Base-by-base conservation (phyloP, 2,797 vertebrate species). In the Cyclura pinguis region DNA sequence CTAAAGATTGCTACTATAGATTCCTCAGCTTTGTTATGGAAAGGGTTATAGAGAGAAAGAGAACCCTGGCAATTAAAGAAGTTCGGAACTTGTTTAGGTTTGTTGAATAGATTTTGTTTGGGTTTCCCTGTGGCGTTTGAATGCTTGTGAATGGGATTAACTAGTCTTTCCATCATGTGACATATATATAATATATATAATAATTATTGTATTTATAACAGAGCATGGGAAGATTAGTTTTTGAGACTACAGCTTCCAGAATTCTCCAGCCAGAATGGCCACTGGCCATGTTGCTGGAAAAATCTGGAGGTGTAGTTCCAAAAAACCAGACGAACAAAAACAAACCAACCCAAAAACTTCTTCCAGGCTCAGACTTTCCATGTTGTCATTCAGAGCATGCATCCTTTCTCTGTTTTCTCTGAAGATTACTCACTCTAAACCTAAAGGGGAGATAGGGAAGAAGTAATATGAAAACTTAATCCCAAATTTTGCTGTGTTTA, bases 181-280 rank as follows among this genome's bases (percentile, higher is more conserved):
- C 1, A 13, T 83, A 6, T n/a, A 35, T 52, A 80, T n/a, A 76
- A 32, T 80, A 47, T 91, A 90, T 64, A 84, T 57, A 87, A 24
- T 81, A 1, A 35, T 8, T 59, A 12, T n/a, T 35, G 62, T 59
- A 32, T 5, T 59, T 82, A 90, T 88, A 81, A 57, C 38, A 27
- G 74, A 55, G n/a, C 72, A 14, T 73, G 32, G 27, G 20, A 73
- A 73, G 38, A 5, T 7, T 74, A 74, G 4, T 35, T 6, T n/a
- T 77, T 77, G 42, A 7, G 74, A 24, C 8, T 8, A 42, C 1
- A 76, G 14, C 35, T 76, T 20, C 35, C 35, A 42, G 35, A 35
- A 76, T 76, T 7, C 7, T 35, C 14, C 73, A 76, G 35, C 4
- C 32, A 74, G 35, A 35, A 18, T 38, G 73, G 16, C 62, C n/a